A percentile compares a stretch with the other conserved stretches of the same genome.
These are phyloP conservation scores for Stercorarius parasiticus DNA, from an alignment of 2,113 vertebrate genomes.

Conservation along the genomic window DNA sequence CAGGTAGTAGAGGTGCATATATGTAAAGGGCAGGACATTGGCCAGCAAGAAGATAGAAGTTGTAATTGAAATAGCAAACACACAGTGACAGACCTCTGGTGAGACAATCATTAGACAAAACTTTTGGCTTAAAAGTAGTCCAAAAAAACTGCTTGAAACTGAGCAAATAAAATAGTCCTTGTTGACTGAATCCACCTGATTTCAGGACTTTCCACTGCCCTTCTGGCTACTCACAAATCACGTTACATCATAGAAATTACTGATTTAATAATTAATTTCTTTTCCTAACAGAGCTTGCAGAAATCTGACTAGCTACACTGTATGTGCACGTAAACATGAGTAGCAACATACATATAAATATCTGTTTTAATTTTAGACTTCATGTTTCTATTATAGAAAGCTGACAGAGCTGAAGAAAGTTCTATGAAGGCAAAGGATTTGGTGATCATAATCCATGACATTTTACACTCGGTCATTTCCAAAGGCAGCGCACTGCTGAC, in stretches of 20 bases:
- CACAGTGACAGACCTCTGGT: neutral
- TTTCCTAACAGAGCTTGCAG: neutral
- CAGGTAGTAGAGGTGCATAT: neutral
- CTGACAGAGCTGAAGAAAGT: constrained; percentile 21
- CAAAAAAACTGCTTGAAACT: neutral
- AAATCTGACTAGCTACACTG: neutral
- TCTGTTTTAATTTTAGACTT: constrained; percentile 22
- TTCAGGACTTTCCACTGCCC: neutral
- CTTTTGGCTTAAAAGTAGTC: neutral
- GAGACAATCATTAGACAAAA: neutral
- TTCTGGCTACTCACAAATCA: neutral
- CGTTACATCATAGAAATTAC: neutral
- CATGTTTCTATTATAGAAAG: neutral
- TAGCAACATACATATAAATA: neutral
- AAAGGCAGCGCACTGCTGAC: constrained; percentile 24
- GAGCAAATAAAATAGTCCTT: constrained; percentile 4
- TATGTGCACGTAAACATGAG: neutral
- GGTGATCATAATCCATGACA: constrained; percentile 29
- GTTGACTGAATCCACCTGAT: neutral
- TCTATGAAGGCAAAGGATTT: constrained; percentile 4
- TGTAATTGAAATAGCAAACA: neutral
- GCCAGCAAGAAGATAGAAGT: neutral
- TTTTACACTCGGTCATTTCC: constrained; percentile 32
- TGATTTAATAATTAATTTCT: constrained; percentile 6
- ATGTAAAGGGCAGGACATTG: neutral